Base-by-base conservation (phyloP, 2,888 invertebrate species). In the Nemotelus nigrinus region DNA sequence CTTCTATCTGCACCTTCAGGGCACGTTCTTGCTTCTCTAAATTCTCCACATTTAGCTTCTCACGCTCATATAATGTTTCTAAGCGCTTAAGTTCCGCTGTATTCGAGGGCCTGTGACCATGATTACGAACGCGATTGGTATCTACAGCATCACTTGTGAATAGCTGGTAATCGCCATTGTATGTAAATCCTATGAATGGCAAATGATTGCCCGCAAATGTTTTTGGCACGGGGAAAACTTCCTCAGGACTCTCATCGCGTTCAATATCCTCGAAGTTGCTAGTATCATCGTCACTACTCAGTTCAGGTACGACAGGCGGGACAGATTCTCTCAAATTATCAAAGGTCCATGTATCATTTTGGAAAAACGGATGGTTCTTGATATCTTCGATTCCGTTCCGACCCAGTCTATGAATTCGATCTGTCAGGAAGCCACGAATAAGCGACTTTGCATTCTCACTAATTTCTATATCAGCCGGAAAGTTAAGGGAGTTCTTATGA, bases 241-340 rank as follows among this genome's bases (percentile, higher is more conserved):
- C 98, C 85, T 97, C 96, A 1, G 96, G 91, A 43, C 93, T 92
- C 85, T 97, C 97, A 80, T 97, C 96, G 84, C 96, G 95, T 84
- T 98, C 98, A 80, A 98, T 94, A 83, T 98, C 98, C 87, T 99
- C 99, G 88, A 99, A 99, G 88, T 99, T 97, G 83, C 97, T 94
- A 0, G 99, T 98, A 87, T 99, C 99, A 86, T 98, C 98, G 86
- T 99, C 99, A 80, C 98, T 94, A 39, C 92, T 91, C 76, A 99
- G 89, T 85, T 99, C 98, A 10, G 99, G 99, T 10, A 99, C 97
- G 7, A 99, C 97, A 0, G 99, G 99, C 2, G 99, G 98, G 63
- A 96, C 94, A 81, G 97, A 94, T 85, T 97, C 94, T 79, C 98
- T 89, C 79, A 99, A 92, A 86, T 95, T 99, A 76, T 96, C 96